phyloP scores from a whole-genome alignment of 2,113 vertebrate genomes.

The Laticauda colubrina region DNA sequence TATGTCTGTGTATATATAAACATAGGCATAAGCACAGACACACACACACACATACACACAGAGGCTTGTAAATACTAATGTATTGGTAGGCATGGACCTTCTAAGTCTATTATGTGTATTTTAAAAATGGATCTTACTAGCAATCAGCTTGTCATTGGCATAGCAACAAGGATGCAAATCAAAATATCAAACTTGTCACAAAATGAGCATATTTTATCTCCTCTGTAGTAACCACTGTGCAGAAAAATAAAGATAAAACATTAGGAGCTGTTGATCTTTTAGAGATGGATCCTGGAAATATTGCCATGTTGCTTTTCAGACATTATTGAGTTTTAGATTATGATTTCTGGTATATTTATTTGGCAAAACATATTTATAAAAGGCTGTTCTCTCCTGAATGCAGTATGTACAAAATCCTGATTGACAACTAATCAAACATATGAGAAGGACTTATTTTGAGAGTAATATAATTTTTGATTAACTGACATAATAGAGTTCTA shows the following conservation, averaged over 20 bases:
- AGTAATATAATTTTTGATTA: background rate
- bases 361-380: background rate
- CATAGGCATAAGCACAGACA: background rate
- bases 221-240: background rate
- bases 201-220: slow-evolving; percentile 7
- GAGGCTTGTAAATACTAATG: background rate
- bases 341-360: background rate
- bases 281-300: background rate
- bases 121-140: rapidly evolving
- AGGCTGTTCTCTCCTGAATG: background rate
- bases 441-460: background rate
- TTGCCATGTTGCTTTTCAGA: background rate
- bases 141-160: background rate
- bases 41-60: background rate
- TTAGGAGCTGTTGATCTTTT: background rate
- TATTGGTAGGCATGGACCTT: background rate
- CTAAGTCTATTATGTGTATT: background rate
- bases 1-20: background rate
- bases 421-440: background rate
- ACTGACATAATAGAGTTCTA: background rate
- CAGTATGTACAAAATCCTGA: background rate
- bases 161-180: slow-evolving; percentile 13
- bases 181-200: slow-evolving; percentile 5
- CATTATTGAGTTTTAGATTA: background rate
- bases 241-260: background rate